These are phyloP conservation scores for Idaea biselata DNA, from an alignment of 2,888 invertebrate species.

Conservation along the genomic window DNA sequence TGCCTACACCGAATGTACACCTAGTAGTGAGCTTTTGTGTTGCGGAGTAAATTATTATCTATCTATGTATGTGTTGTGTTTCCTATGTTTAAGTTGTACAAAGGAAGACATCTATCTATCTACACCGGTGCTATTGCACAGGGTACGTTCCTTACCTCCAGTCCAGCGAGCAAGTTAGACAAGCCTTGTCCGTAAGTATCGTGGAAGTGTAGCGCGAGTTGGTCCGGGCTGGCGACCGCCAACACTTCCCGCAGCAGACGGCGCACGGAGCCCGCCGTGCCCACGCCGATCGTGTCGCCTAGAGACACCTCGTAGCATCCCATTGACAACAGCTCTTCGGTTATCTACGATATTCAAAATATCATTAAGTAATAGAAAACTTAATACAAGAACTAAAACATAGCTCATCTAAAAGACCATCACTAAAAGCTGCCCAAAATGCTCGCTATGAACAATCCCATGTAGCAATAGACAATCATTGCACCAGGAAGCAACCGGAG, in stretches of 20 bases:
- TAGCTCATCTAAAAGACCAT: too few relatives aligned
- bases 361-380: too few relatives aligned
- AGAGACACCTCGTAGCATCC: slow-evolving; percentile 98
- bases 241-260: slow-evolving; percentile 88
- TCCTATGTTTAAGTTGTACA: too few relatives aligned
- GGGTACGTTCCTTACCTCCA: slow-evolving; percentile 82
- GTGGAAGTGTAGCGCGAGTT: slow-evolving; percentile 97
- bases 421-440: too few relatives aligned
- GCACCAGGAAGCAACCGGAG: too few relatives aligned
- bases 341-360: slow-evolving; percentile 61
- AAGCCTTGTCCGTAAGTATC: slow-evolving; percentile 99
- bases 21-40: too few relatives aligned
- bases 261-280: slow-evolving; percentile 90
- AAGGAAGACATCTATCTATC: too few relatives aligned
- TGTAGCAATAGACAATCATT: too few relatives aligned
- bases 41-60: too few relatives aligned
- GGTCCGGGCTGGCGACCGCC: slow-evolving; percentile 81
- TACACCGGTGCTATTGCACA: neutral
- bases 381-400: neutral
- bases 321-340: slow-evolving; percentile 86
- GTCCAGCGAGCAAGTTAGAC: slow-evolving; percentile 93
- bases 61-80: too few relatives aligned
- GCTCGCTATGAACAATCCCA: too few relatives aligned
- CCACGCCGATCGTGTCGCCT: slow-evolving; percentile 98
- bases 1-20: too few relatives aligned